These are phyloP conservation scores for Sciaenops ocellatus DNA, from an alignment of 2,797 vertebrate species.

Conservation along the genomic window DNA sequence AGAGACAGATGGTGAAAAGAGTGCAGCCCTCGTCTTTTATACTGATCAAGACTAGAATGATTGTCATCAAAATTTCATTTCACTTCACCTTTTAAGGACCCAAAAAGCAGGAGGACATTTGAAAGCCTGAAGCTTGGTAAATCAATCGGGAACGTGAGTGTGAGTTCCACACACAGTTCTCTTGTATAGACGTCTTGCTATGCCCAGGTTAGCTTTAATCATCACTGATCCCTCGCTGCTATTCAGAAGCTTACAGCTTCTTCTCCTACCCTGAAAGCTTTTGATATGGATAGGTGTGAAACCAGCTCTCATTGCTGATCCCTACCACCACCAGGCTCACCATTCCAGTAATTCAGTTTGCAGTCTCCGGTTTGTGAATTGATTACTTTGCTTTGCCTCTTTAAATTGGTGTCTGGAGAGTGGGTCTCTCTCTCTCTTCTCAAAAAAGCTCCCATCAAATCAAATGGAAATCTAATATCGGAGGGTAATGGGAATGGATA, in stretches of 20 bases:
- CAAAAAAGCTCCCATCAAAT: conserved; percentile 67
- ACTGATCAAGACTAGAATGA: conserved; percentile 38
- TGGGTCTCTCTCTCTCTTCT: conserved; percentile 28
- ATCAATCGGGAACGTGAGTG: conserved; percentile 69
- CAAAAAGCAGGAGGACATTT: conserved; percentile 50
- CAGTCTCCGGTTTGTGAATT: conserved; percentile 80
- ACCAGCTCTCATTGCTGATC: conserved; percentile 67
- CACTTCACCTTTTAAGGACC: conserved; percentile 35
- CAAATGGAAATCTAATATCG: conserved; percentile 78
- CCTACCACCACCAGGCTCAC: conserved; percentile 66
- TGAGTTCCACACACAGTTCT: conserved; percentile 59
- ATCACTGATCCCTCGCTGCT: conserved; percentile 72
- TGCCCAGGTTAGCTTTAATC: conserved; percentile 83
- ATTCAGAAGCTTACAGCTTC: conserved; percentile 70
- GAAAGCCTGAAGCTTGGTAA: conserved; percentile 65
- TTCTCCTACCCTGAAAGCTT: conserved; percentile 73
- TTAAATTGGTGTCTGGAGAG: conserved; percentile 79
- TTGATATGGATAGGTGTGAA: conserved; percentile 82
- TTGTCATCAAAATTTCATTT: conserved; percentile 53
- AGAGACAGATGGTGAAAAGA: conserved; percentile 1
- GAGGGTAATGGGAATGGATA: conserved; percentile 70
- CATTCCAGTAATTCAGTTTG: conserved; percentile 78
- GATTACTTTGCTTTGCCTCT: conserved; percentile 82
- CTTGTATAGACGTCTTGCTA: conserved; percentile 63
- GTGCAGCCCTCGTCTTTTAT: conserved; percentile 1